Conservation (phyloP, 2,113 vertebrate genomes). For the Melierax canorus region DNA sequence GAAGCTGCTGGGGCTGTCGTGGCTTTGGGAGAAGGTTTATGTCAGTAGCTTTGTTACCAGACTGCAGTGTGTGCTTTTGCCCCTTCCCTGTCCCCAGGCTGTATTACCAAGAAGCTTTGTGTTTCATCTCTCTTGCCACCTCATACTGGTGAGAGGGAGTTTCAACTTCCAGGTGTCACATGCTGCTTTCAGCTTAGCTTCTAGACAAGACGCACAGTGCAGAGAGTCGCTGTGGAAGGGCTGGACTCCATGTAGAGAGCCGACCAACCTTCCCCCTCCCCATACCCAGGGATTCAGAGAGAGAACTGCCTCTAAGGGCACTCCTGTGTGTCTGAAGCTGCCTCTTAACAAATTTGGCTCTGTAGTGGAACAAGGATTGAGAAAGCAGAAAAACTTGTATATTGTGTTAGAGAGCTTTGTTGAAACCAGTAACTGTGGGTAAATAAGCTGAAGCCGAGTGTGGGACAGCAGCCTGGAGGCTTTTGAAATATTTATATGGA, state of each 20-base stretch:
- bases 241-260: not conserved
- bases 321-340: not conserved
- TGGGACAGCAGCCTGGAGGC: not conserved
- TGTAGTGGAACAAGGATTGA: not conserved
- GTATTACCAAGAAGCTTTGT: not conserved
- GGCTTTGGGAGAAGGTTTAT: not conserved
- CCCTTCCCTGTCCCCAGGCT: not conserved
- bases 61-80: not conserved
- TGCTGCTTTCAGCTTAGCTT: not conserved
- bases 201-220: rapidly evolving
- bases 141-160: rapidly evolving
- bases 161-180: rapidly evolving
- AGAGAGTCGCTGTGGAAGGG: not conserved
- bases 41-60: not conserved
- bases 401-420: not conserved
- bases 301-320: not conserved
- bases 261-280: too few species aligned
- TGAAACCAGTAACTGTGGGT: not conserved
- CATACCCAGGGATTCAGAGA: too few species aligned
- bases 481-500: not conserved
- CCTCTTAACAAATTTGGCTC: too few species aligned
- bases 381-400: not conserved
- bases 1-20: not conserved
- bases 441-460: not conserved
- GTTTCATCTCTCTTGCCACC: not conserved